Evolutionary conservation across 2,888 invertebrate genomes (phyloP), one percentile per base, ranked within the genome.

Genomic region (Myathropa florea): DNA sequence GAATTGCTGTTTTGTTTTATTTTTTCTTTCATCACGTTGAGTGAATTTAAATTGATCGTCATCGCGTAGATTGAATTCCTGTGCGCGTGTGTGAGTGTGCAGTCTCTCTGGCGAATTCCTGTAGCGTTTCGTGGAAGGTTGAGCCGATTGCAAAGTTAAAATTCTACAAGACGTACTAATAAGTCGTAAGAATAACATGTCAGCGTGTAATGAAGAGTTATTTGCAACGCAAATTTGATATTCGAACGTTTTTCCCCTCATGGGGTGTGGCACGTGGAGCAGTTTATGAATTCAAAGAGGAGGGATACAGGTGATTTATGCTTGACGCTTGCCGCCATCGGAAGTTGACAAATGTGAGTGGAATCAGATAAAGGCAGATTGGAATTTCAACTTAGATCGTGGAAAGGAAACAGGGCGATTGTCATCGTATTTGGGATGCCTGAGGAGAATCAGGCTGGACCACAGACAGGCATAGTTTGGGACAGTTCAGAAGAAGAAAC

Each of bases 11-110:
- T 39, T 68, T 28, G 26, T 18, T 55, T 26, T 28, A 2, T 21
- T 39, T 63, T 63, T 2, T 3, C 3, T 21, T 18, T 46, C 46
- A 46, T 46, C 46, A 65, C 71, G 78, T 9, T 33, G 64, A 59
- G 57, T 79, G 64, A 79, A 79, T 71, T 59, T 79, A 79, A 72
- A 79, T 79, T 79, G 72, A 46, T 18, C 46, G 46, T 71, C 30
- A 24, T 46, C 30, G 18, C 59, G 64, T 72, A 72, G 59, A 71
- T 39, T 36, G 6, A 33, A 18, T 24, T 12, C 7, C 60, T 10
- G 23, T 28, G 0, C 12, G 36, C 39, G 24, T 64, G 18, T 61
- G 57, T 65, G 33, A 33, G 33, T 2, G 33, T 12, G 33, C 9
- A 2, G 33, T 12, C 2, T 0, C 7, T 7, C 12, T 12, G 3